Base-by-base conservation (phyloP, 1,140 invertebrate genomes). In the Formica exsecta region DNA sequence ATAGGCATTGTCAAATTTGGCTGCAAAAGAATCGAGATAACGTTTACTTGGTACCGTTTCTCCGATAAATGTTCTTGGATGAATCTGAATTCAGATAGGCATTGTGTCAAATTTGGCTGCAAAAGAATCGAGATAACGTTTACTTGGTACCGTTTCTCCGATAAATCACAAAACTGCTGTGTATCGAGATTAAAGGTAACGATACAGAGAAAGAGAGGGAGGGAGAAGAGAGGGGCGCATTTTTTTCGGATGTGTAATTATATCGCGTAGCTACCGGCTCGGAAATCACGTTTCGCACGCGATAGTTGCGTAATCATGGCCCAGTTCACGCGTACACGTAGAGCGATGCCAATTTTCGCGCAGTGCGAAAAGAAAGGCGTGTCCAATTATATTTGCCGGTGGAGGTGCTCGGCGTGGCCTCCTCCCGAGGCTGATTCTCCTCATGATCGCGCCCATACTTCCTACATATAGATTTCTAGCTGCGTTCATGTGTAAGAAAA, bases 241-340 rank as follows among this genome's bases (percentile, higher is more conserved):
- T 89, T 65, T 89, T 74, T 86, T 83, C 51, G 80, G 57, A 51
- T 51, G 57, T 76, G 29, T 65, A 83, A 65, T 41, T 57, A 19
- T 51, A 41, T n/a, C 84, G 73, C 54, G 29, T 57, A 59, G 22
- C 57, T 22, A 57, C n/a, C 41, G 71, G 6, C 44, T 66, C 25
- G 54, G 54, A 61, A 83, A 85, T 57, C 62, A 25, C 70, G 64
- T n/a, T 51, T 79, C 51, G 54, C 57, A 77, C 73, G 66, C 71
- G 66, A 74, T 61, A 44, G 48, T 90, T 89, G 70, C 85, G 59
- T 57, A 90, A 90, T 51, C 75, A 25, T 51, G 73, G 74, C 70
- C 85, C 84, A 88, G 73, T 88, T 90, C 44, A 38, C 44, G 57
- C 54, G 19, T 36, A 44, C 19, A 19, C 44, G 0, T 19, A 2